Conservation (phyloP, 2,113 vertebrate genomes). For the Todiramphus chloris region DNA sequence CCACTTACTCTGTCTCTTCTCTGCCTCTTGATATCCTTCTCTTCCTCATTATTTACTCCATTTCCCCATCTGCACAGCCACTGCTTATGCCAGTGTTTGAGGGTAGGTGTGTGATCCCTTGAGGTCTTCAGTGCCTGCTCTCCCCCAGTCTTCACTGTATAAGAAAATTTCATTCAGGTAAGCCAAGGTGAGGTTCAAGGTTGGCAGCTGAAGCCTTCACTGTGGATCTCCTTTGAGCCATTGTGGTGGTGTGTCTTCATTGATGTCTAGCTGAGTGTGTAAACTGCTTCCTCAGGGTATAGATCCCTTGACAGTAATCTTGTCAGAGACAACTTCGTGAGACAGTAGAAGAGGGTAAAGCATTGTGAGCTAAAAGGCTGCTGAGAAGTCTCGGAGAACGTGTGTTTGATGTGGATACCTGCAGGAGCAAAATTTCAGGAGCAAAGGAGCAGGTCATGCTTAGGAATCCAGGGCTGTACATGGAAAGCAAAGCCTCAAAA, state of each 20-base stretch:
- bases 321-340: background rate
- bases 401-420: background rate
- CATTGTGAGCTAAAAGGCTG: background rate
- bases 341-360: background rate
- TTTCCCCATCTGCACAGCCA: background rate
- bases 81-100: background rate
- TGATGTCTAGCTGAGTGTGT: background rate
- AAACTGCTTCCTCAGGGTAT: background rate
- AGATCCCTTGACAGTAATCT: background rate
- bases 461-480: background rate
- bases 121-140: background rate
- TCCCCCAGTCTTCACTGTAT: background rate
- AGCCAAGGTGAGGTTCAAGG: background rate
- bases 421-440: background rate
- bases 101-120: background rate
- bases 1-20: background rate
- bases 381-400: background rate
- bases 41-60: background rate
- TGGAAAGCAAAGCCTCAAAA: background rate
- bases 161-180: background rate
- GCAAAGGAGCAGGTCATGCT: background rate
- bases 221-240: background rate
- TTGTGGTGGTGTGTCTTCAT: background rate
- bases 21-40: background rate
- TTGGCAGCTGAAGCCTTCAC: background rate